These are phyloP conservation scores for Ceraclea dissimilis DNA, from an alignment of 2,888 invertebrate genomes.

Conservation along the genomic window DNA sequence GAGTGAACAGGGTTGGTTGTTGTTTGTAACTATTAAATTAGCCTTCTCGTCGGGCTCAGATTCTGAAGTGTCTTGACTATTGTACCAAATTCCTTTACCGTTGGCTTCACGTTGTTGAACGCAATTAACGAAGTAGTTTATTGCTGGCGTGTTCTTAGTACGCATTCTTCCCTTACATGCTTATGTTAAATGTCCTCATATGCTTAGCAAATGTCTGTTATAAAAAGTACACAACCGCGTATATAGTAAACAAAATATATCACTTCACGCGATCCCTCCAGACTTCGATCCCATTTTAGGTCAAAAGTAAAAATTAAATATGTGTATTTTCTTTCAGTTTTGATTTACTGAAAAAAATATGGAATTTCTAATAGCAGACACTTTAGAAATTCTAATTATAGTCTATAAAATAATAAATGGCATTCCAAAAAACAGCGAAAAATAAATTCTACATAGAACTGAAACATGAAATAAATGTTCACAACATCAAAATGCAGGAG, in stretches of 20 bases:
- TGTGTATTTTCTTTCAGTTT: not conserved
- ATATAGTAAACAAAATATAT: too few species aligned
- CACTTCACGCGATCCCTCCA: constrained; percentile 12
- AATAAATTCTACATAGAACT: not conserved
- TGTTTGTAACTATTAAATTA: constrained; percentile 22
- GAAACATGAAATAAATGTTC: not conserved
- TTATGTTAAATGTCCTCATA: constrained; percentile 6
- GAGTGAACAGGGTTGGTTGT: constrained; percentile 21
- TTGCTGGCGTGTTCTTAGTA: constrained; percentile 25
- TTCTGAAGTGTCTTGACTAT: not conserved
- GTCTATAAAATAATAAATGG: not conserved
- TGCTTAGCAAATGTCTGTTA: not conserved
- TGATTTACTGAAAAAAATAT: too few species aligned
- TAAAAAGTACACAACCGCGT: not conserved
- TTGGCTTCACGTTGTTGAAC: constrained; percentile 2
- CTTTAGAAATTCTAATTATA: too few species aligned
- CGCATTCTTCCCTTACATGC: constrained; percentile 25
- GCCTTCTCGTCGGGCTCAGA: not conserved
- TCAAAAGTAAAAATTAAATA: not conserved
- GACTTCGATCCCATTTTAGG: constrained; percentile 20
- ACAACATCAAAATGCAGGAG: constrained; percentile 6
- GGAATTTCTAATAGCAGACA: too few species aligned
- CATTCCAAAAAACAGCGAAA: not conserved
- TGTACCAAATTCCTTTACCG: constrained; percentile 13
- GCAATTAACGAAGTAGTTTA: constrained; percentile 15